Conservation (phyloP, 2,113 vertebrate species). For the Tragelaphus scriptus region DNA sequence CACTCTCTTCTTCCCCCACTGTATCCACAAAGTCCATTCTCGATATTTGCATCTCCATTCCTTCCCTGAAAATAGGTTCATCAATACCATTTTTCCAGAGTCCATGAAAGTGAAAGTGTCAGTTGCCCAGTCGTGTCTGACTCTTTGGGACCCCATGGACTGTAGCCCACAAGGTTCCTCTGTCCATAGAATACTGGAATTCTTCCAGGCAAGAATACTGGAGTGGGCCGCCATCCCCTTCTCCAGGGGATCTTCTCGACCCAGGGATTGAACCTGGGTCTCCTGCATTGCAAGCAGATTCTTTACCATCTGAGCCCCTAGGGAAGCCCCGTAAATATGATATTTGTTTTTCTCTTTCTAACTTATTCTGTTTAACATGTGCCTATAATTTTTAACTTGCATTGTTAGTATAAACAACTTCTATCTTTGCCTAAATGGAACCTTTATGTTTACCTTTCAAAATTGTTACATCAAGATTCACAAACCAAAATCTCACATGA, state of each 20-base stretch:
- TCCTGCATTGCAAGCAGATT: background rate
- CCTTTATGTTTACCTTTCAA: background rate
- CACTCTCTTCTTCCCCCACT: background rate
- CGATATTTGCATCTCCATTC: background rate
- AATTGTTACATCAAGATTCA: slow-evolving; percentile 5
- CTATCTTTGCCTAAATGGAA: background rate
- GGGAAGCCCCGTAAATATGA: background rate
- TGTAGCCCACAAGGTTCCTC: background rate
- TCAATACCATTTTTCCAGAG: background rate
- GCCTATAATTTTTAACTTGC: background rate
- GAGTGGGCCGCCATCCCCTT: background rate
- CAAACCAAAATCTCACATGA: background rate
- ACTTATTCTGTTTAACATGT: background rate
- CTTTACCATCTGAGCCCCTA: background rate
- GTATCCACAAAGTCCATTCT: background rate
- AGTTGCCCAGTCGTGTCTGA: background rate
- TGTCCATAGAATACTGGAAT: background rate
- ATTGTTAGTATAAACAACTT: slow-evolving; percentile 2
- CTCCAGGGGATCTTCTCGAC: background rate
- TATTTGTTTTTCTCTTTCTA: background rate
- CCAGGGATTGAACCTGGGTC: background rate
- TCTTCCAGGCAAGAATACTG: background rate
- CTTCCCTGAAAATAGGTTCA: background rate
- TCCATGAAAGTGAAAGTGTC: background rate
- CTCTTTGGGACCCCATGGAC: background rate